Conservation (phyloP, 2,888 invertebrate genomes). For the Melanostoma mellinum region DNA sequence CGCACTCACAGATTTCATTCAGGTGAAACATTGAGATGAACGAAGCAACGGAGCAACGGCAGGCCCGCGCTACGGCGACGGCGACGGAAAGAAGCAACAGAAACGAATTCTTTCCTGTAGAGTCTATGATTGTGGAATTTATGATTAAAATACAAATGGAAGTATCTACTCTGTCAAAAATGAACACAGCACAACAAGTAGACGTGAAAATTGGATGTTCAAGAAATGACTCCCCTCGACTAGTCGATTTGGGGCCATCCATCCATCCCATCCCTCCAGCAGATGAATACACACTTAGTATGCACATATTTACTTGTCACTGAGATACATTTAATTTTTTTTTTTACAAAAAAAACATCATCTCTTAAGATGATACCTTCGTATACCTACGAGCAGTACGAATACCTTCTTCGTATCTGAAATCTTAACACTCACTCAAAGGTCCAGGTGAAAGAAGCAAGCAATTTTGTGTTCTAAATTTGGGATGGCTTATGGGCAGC, state of each 20-base stretch:
- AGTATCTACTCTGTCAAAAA: conserved; percentile 44
- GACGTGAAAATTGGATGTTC: conserved; percentile 43
- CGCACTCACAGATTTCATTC: conserved; percentile 36
- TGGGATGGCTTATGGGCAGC: too few relatives aligned
- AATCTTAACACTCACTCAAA: too few relatives aligned
- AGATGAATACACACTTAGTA: conserved; percentile 2
- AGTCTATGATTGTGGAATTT: conserved; percentile 63
- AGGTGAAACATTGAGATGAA: conserved; percentile 63
- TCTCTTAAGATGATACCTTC: background rate
- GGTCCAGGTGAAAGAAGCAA: too few relatives aligned
- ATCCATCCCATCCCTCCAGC: background rate
- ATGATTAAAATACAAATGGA: conserved; percentile 57
- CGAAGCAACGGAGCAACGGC: too few relatives aligned
- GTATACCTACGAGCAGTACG: background rate
- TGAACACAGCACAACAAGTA: conserved; percentile 18
- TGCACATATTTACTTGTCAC: conserved; percentile 37
- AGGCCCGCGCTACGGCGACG: too few relatives aligned
- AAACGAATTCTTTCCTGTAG: conserved; percentile 32
- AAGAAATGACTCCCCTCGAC: background rate
- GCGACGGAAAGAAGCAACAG: too few relatives aligned
- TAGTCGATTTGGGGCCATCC: too few relatives aligned
- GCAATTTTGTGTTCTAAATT: too few relatives aligned
- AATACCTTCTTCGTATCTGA: too few relatives aligned
- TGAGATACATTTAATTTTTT: conserved; percentile 42
- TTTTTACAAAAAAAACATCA: conserved; percentile 20